Conservation (phyloP, 2,888 invertebrate species). For the Ypsolopha scabrella region DNA sequence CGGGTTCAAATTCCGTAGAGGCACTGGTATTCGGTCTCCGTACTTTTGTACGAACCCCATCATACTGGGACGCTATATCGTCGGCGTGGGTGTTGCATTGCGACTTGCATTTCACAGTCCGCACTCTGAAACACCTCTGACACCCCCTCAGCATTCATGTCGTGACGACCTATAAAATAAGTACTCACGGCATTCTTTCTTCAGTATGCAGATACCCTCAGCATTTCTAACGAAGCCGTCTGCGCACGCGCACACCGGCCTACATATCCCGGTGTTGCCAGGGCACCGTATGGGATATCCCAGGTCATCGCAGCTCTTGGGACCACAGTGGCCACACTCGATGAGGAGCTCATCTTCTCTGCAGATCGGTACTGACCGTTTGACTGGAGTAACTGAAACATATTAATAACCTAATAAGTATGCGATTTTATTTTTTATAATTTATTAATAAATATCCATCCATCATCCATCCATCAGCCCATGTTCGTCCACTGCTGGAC, state of each 20-base stretch:
- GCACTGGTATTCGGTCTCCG: no score
- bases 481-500: no score
- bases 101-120: no score
- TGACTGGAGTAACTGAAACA: no score
- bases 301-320: conserved; percentile 36
- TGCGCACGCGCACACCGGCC: conserved; percentile 38
- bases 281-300: conserved; percentile 32
- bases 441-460: no score
- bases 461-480: no score
- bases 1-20: no score
- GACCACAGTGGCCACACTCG: conserved; percentile 39
- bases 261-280: conserved; percentile 30
- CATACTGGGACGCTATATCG: no score
- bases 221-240: conserved; percentile 31
- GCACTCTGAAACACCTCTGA: neutral
- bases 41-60: no score
- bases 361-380: neutral
- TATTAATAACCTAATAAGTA: no score
- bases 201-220: conserved; percentile 14
- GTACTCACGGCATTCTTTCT: conserved; percentile 13
- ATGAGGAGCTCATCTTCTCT: conserved; percentile 24
- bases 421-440: no score
- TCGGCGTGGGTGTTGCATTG: no score
- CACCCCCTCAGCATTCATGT: neutral
- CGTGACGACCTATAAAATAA: neutral